A percentile compares a stretch with the other conserved stretches of the same genome.
phyloP scores from a whole-genome alignment of 2,113 vertebrate species.

The Cochlearius cochlearius region DNA sequence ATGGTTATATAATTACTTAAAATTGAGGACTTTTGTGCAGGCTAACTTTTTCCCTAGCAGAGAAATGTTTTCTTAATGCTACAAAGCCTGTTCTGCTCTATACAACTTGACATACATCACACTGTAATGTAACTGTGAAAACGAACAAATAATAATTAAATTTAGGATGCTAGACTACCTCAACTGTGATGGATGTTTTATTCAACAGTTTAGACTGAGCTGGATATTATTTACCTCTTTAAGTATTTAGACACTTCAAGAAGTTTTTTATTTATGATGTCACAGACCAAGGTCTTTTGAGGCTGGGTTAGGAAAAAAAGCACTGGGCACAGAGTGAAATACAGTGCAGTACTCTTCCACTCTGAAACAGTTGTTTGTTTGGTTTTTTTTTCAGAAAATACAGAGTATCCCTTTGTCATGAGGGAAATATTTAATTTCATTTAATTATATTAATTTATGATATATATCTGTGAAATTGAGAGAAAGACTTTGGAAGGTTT shows the following conservation, averaged over 20 bases:
- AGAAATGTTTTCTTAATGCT: background rate
- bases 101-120: background rate
- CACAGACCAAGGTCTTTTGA: slow-evolving; percentile 15
- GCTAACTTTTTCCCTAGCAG: background rate
- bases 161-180: background rate
- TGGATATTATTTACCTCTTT: background rate
- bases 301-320: background rate
- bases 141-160: background rate
- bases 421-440: background rate
- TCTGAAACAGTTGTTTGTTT: background rate
- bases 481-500: background rate
- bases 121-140: background rate
- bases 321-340: background rate
- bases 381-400: background rate
- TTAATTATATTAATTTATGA: background rate
- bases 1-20: background rate
- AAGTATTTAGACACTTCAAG: background rate
- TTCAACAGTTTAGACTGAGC: background rate
- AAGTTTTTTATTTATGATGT: background rate
- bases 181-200: background rate
- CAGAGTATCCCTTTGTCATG: background rate
- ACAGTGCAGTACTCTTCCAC: background rate
- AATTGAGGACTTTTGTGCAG: background rate
- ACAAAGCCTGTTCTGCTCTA: background rate
- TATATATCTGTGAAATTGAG: background rate